Conservation (phyloP, 2,797 vertebrate genomes). For the Neopelma chrysocephalum region DNA sequence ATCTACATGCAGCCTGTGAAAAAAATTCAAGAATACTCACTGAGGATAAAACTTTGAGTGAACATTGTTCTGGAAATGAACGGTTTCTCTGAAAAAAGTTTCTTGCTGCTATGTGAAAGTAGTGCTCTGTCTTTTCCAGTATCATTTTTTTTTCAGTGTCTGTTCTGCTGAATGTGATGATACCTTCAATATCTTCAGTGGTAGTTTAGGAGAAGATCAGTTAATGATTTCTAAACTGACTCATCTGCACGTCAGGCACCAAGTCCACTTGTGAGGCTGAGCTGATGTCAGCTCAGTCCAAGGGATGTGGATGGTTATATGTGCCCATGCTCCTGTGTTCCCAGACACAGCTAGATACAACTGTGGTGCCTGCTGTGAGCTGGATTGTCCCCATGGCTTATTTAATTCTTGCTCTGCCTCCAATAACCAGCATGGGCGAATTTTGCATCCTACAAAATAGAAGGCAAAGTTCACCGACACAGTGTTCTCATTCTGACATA, state of each 20-base stretch:
- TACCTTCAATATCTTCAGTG: background rate
- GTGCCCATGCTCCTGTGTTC: background rate
- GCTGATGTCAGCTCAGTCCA: background rate
- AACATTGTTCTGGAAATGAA: background rate
- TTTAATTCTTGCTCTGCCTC: background rate
- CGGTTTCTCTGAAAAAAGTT: background rate
- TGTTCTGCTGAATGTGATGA: background rate
- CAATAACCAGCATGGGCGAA: background rate
- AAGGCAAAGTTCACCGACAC: background rate
- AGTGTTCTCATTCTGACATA: background rate
- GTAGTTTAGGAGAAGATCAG: background rate
- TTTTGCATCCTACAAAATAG: background rate
- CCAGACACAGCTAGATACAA: background rate
- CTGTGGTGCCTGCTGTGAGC: background rate
- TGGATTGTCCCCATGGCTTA: background rate
- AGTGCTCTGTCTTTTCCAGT: background rate
- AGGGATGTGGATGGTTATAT: fast-evolving
- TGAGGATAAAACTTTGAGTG: background rate
- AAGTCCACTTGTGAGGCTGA: background rate
- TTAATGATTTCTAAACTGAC: background rate
- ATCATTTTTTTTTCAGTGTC: background rate
- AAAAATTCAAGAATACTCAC: background rate
- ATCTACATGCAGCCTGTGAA: constrained; percentile 7
- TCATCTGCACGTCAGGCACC: background rate
- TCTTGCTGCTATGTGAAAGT: background rate